A percentile compares a stretch with the other conserved stretches of the same genome.
Evolutionary conservation across 2,113 vertebrate genomes (phyloP).

Genomic region (Phalacrocorax pelagicus): DNA sequence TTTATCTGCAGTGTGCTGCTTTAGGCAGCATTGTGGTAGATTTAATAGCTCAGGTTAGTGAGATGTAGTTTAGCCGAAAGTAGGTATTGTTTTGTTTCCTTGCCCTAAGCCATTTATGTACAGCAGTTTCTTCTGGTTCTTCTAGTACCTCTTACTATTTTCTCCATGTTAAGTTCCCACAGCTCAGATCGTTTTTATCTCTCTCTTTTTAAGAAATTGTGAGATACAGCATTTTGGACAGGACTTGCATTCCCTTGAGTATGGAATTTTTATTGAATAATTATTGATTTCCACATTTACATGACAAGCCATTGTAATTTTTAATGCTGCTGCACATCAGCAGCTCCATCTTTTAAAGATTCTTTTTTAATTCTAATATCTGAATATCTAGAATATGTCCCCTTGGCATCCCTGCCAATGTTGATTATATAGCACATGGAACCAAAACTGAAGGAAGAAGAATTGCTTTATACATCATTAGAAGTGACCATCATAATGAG

Average conservation of each 20-base stretch:
- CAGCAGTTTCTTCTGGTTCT: background rate
- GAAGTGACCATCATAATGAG: background rate
- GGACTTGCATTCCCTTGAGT: background rate
- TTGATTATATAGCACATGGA: background rate
- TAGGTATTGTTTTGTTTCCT: background rate
- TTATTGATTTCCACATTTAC: background rate
- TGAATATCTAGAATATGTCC: background rate
- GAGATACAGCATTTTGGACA: background rate
- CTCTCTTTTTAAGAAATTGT: background rate
- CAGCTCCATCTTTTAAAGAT: background rate
- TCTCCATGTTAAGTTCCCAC: fast-evolving
- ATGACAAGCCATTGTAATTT: background rate
- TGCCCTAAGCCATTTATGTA: background rate
- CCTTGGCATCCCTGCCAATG: background rate
- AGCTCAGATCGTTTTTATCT: background rate
- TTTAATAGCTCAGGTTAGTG: background rate
- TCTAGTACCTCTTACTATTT: background rate
- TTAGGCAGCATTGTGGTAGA: background rate
- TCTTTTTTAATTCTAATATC: background rate
- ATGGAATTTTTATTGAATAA: background rate
- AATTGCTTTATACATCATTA: background rate
- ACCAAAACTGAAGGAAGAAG: background rate
- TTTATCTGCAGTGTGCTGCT: background rate
- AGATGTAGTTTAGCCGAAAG: background rate
- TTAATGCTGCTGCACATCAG: background rate